These are phyloP conservation scores for Thymelicus acteon DNA, from an alignment of 2,888 invertebrate species.

Conservation along the genomic window DNA sequence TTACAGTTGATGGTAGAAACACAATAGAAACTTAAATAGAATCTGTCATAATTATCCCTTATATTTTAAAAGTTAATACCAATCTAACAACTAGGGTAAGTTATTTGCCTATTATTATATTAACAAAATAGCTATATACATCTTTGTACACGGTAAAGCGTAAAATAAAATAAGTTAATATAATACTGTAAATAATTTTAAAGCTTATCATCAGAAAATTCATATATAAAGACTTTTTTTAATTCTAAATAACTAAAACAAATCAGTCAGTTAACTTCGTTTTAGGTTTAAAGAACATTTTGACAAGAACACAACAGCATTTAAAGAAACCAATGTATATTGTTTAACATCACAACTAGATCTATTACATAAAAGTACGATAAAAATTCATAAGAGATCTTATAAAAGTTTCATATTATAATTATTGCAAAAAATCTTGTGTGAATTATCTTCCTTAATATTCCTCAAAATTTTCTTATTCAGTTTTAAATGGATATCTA, in stretches of 20 bases:
- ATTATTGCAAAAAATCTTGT: background rate
- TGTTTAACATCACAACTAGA: slow-evolving; percentile 11
- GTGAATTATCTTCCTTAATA: background rate
- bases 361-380: slow-evolving; percentile 6
- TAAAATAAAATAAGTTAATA: slow-evolving; percentile 75
- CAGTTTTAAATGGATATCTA: background rate
- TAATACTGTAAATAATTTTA: slow-evolving; percentile 83
- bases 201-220: slow-evolving; percentile 67
- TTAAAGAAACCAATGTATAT: slow-evolving; percentile 18
- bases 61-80: slow-evolving; percentile 44
- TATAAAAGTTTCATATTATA: background rate
- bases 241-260: slow-evolving; percentile 52
- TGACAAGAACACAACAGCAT: slow-evolving; percentile 25
- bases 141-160: slow-evolving; percentile 66
- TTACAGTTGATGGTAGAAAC: slow-evolving; percentile 49
- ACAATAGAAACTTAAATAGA: slow-evolving; percentile 40
- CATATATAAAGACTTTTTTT: slow-evolving; percentile 41
- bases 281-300: slow-evolving; percentile 34
- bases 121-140: slow-evolving; percentile 75
- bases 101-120: slow-evolving; percentile 46
- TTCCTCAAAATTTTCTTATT: background rate
- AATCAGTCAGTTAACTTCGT: slow-evolving; percentile 62
- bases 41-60: slow-evolving; percentile 13
- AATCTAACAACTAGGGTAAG: slow-evolving; percentile 46
- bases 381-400: slow-evolving; percentile 13